Conservation (phyloP, 1,140 invertebrate genomes). For the Drosophila busckii region DNA sequence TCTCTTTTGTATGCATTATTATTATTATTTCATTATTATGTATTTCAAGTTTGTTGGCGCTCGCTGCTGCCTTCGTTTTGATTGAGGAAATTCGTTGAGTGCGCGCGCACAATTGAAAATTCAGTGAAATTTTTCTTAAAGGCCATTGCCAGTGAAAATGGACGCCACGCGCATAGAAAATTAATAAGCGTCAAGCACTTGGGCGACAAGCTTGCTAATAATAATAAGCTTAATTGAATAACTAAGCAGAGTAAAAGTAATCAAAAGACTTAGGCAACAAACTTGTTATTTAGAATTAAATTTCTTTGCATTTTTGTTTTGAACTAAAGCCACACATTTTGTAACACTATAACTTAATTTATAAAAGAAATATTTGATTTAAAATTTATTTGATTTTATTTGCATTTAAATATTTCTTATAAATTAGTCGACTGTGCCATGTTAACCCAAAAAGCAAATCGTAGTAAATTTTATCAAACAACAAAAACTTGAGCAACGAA, state of each 20-base stretch:
- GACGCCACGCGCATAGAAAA: conserved; percentile 18
- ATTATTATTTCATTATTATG: conserved; percentile 43
- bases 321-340: too few species aligned
- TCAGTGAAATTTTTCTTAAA: conserved; percentile 66
- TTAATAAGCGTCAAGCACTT: too few species aligned
- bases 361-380: too few species aligned
- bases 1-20: conserved; percentile 55
- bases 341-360: too few species aligned
- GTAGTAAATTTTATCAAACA: too few species aligned
- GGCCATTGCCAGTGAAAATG: conserved; percentile 42
- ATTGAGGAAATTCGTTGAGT: conserved; percentile 61
- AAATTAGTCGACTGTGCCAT: too few species aligned
- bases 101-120: conserved; percentile 61
- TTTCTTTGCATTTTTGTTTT: conserved; percentile 11
- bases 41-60: conserved; percentile 34
- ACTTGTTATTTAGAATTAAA: conserved; percentile 35
- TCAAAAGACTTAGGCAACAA: conserved; percentile 47
- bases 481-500: conserved; percentile 42
- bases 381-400: too few species aligned
- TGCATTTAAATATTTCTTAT: too few species aligned
- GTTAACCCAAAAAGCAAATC: too few species aligned
- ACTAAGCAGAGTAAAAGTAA: conserved; percentile 6
- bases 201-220: background rate
- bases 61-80: conserved; percentile 56
- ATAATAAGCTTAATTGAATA: background rate